These are phyloP conservation scores for Osmerus mordax DNA, from an alignment of 2,113 vertebrate genomes.

Conservation along the genomic window DNA sequence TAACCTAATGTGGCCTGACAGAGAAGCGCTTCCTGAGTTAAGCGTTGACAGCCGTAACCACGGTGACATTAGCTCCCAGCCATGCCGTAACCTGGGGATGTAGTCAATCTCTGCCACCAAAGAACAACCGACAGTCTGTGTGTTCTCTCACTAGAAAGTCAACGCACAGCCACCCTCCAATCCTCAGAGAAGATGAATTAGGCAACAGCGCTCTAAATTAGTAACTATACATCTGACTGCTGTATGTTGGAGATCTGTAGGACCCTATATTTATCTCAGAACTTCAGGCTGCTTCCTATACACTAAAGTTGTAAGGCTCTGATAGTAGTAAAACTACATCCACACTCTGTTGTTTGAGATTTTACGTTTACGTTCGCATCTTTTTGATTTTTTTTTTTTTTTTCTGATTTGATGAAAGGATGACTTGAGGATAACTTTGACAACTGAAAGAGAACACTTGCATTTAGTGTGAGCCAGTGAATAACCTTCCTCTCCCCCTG, in stretches of 20 bases:
- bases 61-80: slow-evolving; percentile 27
- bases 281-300: neutral
- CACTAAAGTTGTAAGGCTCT: neutral
- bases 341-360: too few relatives aligned
- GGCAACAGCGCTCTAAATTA: slow-evolving; percentile 34
- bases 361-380: too few relatives aligned
- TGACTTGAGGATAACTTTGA: neutral
- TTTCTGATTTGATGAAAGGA: neutral
- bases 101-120: slow-evolving; percentile 37
- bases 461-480: slow-evolving; percentile 31
- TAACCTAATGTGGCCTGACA: slow-evolving; percentile 60
- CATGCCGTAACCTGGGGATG: slow-evolving; percentile 27
- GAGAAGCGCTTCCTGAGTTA: slow-evolving; percentile 49
- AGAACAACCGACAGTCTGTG: slow-evolving; percentile 12
- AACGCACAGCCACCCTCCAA: slow-evolving; percentile 12
- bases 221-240: slow-evolving; percentile 12
- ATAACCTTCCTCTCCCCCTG: slow-evolving; percentile 10
- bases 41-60: slow-evolving; percentile 49
- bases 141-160: slow-evolving; percentile 22
- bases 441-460: slow-evolving; percentile 28
- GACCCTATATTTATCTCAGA: slow-evolving; percentile 19
- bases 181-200: slow-evolving; percentile 19
- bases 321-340: too few relatives aligned
- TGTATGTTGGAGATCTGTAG: slow-evolving; percentile 13
- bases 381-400: too few relatives aligned